Evolutionary conservation across 2,113 vertebrate species (phyloP).

Genomic region (Uria lomvia): DNA sequence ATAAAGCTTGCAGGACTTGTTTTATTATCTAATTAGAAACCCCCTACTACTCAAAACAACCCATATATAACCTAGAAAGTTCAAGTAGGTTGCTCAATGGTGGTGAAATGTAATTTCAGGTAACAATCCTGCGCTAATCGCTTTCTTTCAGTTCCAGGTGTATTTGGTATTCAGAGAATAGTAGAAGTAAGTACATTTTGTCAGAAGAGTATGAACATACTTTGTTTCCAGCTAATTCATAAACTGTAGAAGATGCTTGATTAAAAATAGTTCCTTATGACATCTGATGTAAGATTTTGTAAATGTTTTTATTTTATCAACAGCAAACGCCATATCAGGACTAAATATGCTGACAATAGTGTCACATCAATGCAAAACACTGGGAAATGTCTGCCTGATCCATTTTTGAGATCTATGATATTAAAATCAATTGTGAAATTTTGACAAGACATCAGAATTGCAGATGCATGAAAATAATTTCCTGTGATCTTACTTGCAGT

Average conservation of each 20-base stretch:
- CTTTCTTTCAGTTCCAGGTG: constrained; percentile 20
- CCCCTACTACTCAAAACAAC: not conserved
- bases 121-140: constrained; percentile 8
- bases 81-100: constrained; percentile 47
- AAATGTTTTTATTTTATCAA: constrained; percentile 69
- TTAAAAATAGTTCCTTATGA: constrained; percentile 47
- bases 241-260: constrained; percentile 23
- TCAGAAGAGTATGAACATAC: constrained; percentile 13
- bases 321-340: constrained; percentile 33
- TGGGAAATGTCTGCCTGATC: constrained; percentile 52
- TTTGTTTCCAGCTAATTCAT: constrained; percentile 22
- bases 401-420: constrained; percentile 65
- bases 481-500: constrained; percentile 92
- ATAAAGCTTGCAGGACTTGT: constrained; percentile 36
- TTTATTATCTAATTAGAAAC: constrained; percentile 68
- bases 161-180: constrained; percentile 40
- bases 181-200: constrained; percentile 1
- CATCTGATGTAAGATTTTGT: constrained; percentile 43
- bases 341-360: constrained; percentile 59
- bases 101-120: constrained; percentile 53
- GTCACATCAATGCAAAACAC: constrained; percentile 61
- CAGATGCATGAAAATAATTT: constrained; percentile 72
- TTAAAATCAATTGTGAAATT: constrained; percentile 73
- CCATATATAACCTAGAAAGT: constrained; percentile 37
- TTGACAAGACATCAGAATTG: constrained; percentile 73